Evolutionary conservation across 2,888 invertebrate species (phyloP), one percentile per base, ranked within the genome.

Genomic region (Drosophila diplacantha): DNA sequence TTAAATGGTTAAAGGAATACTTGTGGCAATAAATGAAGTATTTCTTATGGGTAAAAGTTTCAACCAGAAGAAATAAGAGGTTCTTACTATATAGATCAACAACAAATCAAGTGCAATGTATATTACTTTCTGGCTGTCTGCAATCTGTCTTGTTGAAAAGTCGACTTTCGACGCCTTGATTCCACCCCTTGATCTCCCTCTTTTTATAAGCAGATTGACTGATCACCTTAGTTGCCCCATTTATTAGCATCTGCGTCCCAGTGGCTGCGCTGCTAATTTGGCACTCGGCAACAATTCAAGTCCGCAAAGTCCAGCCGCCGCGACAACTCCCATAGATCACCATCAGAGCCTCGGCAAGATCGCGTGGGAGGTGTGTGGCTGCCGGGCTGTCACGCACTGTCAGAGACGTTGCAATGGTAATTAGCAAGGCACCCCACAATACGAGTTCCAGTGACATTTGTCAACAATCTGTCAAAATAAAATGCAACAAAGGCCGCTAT

Each of bases 391-490:
- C 75, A 66, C 68, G 61, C 35, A 54, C 76, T 75, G 79, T 81
- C 83, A 70, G 65, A 67, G 67, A 64, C 60, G 67, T 70, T 73
- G 73, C 74, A 70, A 55, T 61, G 71, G 66, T 77, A 83, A 79
- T 81, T 83, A 79, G 81, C 83, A 78, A 81, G 72, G 55, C 70
- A 65, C 62, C 57, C 53, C 54, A 46, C 53, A 56, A 60, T 59
- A 69, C 72, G 18, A 56, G 41, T 52, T 49, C 60, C 54, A 38
- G n/a, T 66, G 77, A 77, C 75, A 78, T 82, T 74, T 80, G 77
- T 78, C 81, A 81, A 68, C 74, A 72, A 71, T 72, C 69, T 81
- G 70, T 75, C 75, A 75, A 55, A 81, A 51, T 44, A 67, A 56
- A 72, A 58, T 51, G 50, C 50, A 67, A 50, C 62, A 50, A 61